Evolutionary conservation across 2,113 vertebrate species (phyloP), one percentile per base, ranked within the genome.

Genomic region (Eurypyga helias): DNA sequence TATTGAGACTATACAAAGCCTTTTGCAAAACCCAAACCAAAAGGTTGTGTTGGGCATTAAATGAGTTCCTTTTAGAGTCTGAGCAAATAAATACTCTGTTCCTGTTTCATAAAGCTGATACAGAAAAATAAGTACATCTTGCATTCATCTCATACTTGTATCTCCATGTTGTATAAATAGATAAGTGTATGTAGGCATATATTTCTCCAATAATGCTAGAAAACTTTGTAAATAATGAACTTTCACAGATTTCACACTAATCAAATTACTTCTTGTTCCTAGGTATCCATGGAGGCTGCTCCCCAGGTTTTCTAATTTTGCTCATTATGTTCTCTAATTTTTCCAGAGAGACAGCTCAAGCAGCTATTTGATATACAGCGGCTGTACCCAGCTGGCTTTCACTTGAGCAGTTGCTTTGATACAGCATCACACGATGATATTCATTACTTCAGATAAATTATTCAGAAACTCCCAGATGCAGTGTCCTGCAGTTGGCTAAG

Each of bases 391-490:
- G 91, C 81, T 97, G 94, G 86, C 89, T 95, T 96, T 97, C 69
- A 96, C 36, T 91, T 3, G 31, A 93, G 72, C 67, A 90, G 77
- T 90, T 96, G 90, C 88, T 95, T 97, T 97, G 93, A 96, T 93
- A 91, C 60, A 77, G 87, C 45, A 79, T 96, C 96, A 98, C 79
- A 66, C 94, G 96, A 94, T 73, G 77, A 96, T 82, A 62, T 62
- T 96, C 91, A 90, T 93, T 97, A 89, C 89, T 97, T 97, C 71
- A 94, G 91, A 97, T 96, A 95, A 96, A 97, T 96, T 95, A 97
- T 95, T 97, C 66, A 93, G 62, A 95, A 95, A 96, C 55, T 93
- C 96, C 84, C 88, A 98, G 92, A 95, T 93, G 91, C 80, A 89
- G 92, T 83, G 83, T 71, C 88, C 84, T 89, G 89, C 61, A 96